These are phyloP conservation scores for Sebastes itinus DNA, from an alignment of 2,797 vertebrate genomes.

Conservation along the genomic window DNA sequence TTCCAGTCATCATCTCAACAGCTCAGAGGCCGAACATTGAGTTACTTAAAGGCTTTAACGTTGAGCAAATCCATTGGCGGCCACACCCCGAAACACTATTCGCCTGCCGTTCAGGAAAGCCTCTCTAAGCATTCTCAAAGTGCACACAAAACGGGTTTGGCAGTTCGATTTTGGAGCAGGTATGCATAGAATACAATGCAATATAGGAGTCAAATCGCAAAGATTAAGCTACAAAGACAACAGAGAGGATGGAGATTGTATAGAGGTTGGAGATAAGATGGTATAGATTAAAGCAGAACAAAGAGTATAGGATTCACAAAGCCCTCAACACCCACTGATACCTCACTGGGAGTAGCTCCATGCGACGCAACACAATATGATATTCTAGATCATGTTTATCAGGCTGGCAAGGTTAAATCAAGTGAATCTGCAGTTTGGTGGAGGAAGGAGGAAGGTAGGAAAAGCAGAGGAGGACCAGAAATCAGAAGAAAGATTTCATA, in stretches of 20 bases:
- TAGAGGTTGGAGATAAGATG: slow-evolving; percentile 18
- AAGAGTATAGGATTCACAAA: slow-evolving; percentile 13
- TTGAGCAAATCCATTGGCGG: neutral
- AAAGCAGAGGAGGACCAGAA: neutral
- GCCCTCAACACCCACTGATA: neutral
- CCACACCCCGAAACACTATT: slow-evolving; percentile 13
- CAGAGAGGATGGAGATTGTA: neutral
- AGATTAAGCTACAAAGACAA: slow-evolving; percentile 18
- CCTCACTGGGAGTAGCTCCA: neutral
- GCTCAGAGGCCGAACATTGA: neutral
- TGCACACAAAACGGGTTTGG: neutral
- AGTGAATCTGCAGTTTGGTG: neutral
- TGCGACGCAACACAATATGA: neutral
- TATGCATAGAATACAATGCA: neutral
- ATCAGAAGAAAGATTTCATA: neutral
- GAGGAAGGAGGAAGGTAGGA: neutral
- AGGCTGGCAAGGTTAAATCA: neutral
- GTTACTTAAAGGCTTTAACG: neutral
- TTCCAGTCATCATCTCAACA: neutral
- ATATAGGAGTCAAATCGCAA: neutral
- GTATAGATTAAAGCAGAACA: slow-evolving; percentile 22
- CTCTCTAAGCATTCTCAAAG: neutral
- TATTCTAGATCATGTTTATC: neutral
- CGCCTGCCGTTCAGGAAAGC: neutral
- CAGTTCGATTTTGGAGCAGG: neutral